Base-by-base conservation (phyloP, 2,113 vertebrate genomes). In the Hippocampus guttulatus region DNA sequence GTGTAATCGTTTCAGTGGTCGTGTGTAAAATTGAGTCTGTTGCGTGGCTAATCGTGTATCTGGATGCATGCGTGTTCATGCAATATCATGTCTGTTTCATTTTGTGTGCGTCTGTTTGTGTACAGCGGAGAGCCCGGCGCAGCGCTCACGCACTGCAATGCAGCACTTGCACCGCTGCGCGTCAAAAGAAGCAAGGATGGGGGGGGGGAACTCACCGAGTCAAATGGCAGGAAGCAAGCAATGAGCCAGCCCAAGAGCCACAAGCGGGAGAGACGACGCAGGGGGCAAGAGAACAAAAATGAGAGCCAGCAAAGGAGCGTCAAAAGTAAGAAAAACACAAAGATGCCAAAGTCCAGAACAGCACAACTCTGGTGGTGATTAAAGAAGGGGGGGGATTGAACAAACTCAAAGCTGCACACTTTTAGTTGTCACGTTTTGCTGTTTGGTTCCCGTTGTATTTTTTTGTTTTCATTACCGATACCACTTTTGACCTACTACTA, bases 151-250 rank as follows among this genome's bases (percentile, higher is more conserved):
- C 83, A 81, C 87, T 75, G 90, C 90, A 90, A 85, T 89, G 88
- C 87, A 88, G 87, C 76, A 89, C 78, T 33, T 78, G 86, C 86
- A 87, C 84, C 87, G 87, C 85, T 81, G 43, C 12, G 77, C 72
- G 71, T 80, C 71, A 76, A 76, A 84, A 87, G 76, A 80, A 84
- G 87, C 85, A 71, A 71, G 75, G 3, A 9, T 1, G 15, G 45
- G 45, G 45, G 45, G 45, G 49, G 21, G 3, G 73, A 81, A 91
- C 90, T 91, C 90, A 90, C 90, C 90, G 84, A 86, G 87, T 91
- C 87, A 89, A 79, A 89, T 75, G 78, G 88, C 88, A 81, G 88
- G 90, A 90, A 90, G 88, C 87, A 88, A 91, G 88, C 87, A 90
- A 89, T 85, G 87, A 88, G 87, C 86, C 88, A 88, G 86, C 81